These are phyloP conservation scores for Argyrosomus regius DNA, from an alignment of 2,797 vertebrate genomes.

Conservation along the genomic window DNA sequence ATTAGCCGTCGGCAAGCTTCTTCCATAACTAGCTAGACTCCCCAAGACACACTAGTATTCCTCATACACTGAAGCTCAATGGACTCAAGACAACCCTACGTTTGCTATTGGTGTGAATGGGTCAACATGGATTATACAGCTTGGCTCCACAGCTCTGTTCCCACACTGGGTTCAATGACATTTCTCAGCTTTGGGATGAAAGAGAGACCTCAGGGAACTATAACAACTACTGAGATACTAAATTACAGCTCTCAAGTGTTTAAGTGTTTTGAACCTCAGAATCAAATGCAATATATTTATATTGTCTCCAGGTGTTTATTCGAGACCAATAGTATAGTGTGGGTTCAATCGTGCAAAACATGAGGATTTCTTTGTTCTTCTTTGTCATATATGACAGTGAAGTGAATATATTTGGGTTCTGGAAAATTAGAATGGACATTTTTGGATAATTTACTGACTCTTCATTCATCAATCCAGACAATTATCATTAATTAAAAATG, in stretches of 20 bases:
- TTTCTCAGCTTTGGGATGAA: conserved; percentile 2
- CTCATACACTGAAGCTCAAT: background rate
- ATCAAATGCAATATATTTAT: background rate
- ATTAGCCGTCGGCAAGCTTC: background rate
- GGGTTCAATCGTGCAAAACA: no score
- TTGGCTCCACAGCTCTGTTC: conserved; percentile 9
- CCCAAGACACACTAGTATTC: background rate
- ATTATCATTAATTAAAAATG: background rate
- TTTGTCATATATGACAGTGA: background rate
- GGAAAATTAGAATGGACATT: background rate
- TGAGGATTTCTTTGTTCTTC: background rate
- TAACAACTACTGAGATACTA: background rate
- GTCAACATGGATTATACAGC: background rate
- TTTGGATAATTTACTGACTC: background rate
- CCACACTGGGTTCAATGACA: conserved; percentile 7
- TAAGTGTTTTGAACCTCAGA: background rate
- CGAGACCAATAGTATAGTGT: background rate
- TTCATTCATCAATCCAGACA: background rate
- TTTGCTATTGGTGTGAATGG: background rate
- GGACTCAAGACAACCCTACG: background rate
- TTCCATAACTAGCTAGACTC: background rate
- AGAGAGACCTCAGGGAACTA: conserved; percentile 2
- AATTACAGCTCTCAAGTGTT: background rate
- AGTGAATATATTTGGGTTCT: no score
- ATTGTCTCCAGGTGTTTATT: background rate